Conservation (phyloP, 2,888 invertebrate species). For the Drosophila acutilabella region DNA sequence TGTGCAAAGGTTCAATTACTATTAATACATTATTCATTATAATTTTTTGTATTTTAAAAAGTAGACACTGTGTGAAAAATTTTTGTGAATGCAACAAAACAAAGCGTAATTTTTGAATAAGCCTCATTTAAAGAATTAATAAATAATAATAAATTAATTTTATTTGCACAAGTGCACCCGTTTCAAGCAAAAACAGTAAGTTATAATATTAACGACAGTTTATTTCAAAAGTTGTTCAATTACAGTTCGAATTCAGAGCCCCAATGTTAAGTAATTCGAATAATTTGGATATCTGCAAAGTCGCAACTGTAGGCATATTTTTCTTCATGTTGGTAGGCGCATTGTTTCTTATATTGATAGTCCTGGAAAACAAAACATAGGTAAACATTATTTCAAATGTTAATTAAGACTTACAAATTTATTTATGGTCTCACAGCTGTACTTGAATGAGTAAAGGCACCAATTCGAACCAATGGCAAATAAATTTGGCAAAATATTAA, state of each 20-base stretch:
- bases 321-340: background rate
- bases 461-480: background rate
- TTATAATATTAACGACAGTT: conserved; percentile 6
- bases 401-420: background rate
- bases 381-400: background rate
- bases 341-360: background rate
- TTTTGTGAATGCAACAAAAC: conserved; percentile 43
- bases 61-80: conserved; percentile 49
- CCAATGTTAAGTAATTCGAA: background rate
- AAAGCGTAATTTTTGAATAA: conserved; percentile 30
- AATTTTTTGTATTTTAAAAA: conserved; percentile 28
- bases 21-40: conserved; percentile 20
- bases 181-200: conserved; percentile 35
- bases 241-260: background rate
- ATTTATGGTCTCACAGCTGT: conserved; percentile 2
- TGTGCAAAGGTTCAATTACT: background rate
- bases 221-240: conserved; percentile 3
- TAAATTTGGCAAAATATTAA: background rate
- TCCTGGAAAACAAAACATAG: conserved; percentile 3
- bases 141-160: conserved; percentile 15
- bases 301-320: background rate
- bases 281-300: conserved; percentile 1
- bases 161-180: conserved; percentile 50
- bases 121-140: conserved; percentile 9
- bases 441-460: too few species aligned